A percentile compares a stretch with the other conserved stretches of the same genome.
phyloP scores from a whole-genome alignment of 2,113 vertebrate genomes.

The Maylandia zebra region DNA sequence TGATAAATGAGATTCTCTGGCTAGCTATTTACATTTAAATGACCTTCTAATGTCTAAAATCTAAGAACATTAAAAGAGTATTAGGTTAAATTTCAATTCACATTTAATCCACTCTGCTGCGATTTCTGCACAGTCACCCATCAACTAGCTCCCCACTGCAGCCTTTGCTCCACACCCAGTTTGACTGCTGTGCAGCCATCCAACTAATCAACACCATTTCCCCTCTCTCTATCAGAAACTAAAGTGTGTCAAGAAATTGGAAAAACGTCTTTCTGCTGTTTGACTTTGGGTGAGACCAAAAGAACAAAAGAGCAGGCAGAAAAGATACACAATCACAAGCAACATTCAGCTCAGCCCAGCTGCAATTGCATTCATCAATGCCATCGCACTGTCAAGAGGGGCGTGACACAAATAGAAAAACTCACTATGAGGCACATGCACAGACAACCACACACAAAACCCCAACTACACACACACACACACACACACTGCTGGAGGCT shows the following conservation, averaged over 20 bases:
- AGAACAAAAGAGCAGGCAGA: neutral
- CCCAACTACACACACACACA: neutral
- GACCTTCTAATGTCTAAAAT: neutral
- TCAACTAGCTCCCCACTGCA: neutral
- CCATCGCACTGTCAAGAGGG: constrained; percentile 34
- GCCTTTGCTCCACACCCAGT: constrained; percentile 1
- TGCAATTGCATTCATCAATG: constrained; percentile 42
- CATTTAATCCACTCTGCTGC: neutral
- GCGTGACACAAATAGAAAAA: constrained; percentile 27
- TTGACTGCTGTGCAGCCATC: constrained; percentile 2
- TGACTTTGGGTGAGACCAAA: neutral
- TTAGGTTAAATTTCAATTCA: neutral
- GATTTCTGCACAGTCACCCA: constrained; percentile 29
- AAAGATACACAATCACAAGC: neutral
- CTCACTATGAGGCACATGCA: neutral
- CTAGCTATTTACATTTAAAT: neutral
- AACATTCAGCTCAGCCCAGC: constrained; percentile 18
- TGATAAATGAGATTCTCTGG: neutral
- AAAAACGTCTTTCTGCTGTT: neutral
- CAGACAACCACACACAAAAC: neutral
- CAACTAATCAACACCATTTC: neutral
- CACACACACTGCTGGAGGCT: constrained; percentile 27
- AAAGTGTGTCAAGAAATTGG: neutral
- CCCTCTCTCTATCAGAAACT: neutral
- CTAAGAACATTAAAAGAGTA: neutral